These are phyloP conservation scores for Semaprochilodus insignis DNA, from an alignment of 2,797 vertebrate species.

Conservation along the genomic window DNA sequence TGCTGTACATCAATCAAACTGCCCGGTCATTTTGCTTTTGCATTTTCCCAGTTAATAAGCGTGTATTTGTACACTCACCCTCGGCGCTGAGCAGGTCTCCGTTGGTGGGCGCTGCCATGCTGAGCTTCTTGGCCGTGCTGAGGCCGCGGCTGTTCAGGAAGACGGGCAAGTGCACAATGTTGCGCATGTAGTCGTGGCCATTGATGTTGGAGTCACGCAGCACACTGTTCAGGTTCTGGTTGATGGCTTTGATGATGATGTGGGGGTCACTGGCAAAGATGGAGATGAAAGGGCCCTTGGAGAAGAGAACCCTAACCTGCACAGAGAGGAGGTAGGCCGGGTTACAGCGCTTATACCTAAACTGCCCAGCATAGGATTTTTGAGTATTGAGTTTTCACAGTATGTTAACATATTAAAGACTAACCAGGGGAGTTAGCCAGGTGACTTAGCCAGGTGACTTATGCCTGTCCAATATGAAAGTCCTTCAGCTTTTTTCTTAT, in stretches of 20 bases:
- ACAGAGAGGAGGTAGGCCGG: not conserved
- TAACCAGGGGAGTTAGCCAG: not conserved
- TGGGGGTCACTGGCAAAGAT: slow-evolving; percentile 98
- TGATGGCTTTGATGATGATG: slow-evolving; percentile 98
- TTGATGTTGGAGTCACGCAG: slow-evolving; percentile 98
- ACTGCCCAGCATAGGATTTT: too few species aligned
- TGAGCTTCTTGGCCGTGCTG: slow-evolving; percentile 87
- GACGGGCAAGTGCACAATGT: slow-evolving; percentile 95
- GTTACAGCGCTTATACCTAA: not conserved
- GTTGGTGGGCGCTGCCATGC: slow-evolving; percentile 82
- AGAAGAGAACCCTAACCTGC: slow-evolving; percentile 95
- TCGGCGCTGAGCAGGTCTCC: slow-evolving; percentile 86
- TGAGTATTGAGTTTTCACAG: not conserved
- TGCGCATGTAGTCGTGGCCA: slow-evolving; percentile 97
- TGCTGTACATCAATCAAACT: too few species aligned
- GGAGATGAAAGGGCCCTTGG: slow-evolving; percentile 96
- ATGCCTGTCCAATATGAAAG: too few species aligned
- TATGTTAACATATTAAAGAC: not conserved
- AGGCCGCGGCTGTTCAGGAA: slow-evolving; percentile 95
- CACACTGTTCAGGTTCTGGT: slow-evolving; percentile 97
- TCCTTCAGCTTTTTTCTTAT: too few species aligned
- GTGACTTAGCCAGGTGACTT: too few species aligned
- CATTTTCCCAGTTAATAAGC: not conserved
- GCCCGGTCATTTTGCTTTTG: not conserved
- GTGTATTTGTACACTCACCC: slow-evolving; percentile 74